These are phyloP conservation scores for Platalea minor DNA, from an alignment of 2,797 vertebrate genomes.

Conservation along the genomic window DNA sequence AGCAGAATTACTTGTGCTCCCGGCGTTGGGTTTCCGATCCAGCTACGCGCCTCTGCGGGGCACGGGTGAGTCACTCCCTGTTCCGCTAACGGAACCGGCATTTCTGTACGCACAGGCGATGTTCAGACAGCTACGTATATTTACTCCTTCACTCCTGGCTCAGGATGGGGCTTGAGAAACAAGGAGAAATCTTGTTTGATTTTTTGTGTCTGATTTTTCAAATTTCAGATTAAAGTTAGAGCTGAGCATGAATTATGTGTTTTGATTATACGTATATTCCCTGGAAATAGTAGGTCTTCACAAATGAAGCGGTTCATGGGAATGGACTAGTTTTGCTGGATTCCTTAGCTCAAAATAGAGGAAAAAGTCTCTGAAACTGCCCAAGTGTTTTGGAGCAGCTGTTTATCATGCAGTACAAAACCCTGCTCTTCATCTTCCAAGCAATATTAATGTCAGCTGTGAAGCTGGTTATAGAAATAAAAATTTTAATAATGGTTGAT, in stretches of 20 bases:
- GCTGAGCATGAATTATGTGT: background rate
- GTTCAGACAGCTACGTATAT: fast-evolving
- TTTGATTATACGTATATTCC: background rate
- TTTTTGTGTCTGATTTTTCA: background rate
- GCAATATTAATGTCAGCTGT: background rate
- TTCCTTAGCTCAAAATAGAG: background rate
- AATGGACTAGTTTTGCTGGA: background rate
- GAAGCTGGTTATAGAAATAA: background rate
- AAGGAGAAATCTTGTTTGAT: background rate
- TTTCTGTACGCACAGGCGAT: background rate
- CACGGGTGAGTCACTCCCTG: background rate
- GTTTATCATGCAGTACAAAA: background rate
- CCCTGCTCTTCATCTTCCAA: background rate
- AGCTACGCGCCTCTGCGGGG: fast-evolving
- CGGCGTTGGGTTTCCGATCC: fast-evolving
- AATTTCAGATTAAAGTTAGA: background rate
- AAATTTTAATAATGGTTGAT: background rate
- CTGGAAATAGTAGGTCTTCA: background rate
- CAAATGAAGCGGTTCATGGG: background rate
- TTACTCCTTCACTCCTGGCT: background rate
- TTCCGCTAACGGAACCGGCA: background rate
- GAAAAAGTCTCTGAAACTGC: background rate
- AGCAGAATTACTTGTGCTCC: background rate
- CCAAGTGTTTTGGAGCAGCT: background rate
- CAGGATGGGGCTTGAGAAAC: background rate